Percentiles rank a stretch among this genome's conserved stretches.
phyloP scores from a whole-genome alignment of 2,797 vertebrate genomes.

The Tragelaphus oryx region DNA sequence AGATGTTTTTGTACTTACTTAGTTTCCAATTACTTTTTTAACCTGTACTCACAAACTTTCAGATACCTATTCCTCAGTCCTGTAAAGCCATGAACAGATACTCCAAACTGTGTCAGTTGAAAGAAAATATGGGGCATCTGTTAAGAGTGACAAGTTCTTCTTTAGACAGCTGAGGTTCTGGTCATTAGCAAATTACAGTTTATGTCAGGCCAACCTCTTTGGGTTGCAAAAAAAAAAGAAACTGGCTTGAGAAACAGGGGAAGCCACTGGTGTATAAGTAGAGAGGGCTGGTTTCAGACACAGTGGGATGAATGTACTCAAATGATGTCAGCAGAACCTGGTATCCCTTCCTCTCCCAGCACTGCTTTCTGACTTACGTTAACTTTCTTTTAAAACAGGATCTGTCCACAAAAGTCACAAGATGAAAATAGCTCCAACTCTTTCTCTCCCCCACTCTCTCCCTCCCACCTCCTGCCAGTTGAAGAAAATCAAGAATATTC shows the following conservation, averaged over 20 bases:
- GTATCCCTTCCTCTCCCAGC: background rate
- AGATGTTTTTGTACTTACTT: slow-evolving; percentile 66
- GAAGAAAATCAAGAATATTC: background rate
- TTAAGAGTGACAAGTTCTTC: background rate
- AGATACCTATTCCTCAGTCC: background rate
- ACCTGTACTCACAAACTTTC: slow-evolving; percentile 54
- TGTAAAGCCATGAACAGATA: background rate
- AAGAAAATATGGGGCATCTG: background rate
- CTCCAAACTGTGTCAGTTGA: background rate
- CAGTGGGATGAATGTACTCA: background rate
- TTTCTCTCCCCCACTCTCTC: background rate
- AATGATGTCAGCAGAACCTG: background rate
- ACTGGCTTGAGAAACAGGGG: background rate
- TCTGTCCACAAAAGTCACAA: background rate
- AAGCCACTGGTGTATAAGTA: fast-evolving
- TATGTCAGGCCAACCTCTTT: background rate
- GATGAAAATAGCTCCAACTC: background rate
- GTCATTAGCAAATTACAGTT: background rate
- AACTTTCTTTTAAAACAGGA: background rate
- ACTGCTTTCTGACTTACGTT: background rate
- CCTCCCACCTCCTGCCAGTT: background rate
- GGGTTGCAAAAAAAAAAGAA: background rate
- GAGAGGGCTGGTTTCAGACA: background rate
- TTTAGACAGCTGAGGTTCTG: background rate
- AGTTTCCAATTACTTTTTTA: slow-evolving; percentile 70